Conservation (phyloP, 2,888 invertebrate genomes). For the Mechanitis mazaeus region DNA sequence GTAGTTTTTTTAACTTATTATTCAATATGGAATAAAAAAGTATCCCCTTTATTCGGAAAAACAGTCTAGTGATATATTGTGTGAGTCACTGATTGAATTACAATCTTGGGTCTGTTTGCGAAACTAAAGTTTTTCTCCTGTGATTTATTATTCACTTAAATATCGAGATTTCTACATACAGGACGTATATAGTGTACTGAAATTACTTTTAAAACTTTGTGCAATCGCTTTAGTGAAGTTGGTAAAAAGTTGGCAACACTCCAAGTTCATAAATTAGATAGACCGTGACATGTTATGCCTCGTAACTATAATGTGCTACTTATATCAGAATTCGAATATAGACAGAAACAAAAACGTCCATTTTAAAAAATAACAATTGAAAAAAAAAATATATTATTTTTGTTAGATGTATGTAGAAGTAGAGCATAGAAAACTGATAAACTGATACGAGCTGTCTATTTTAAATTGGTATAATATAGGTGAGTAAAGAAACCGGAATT, state of each 20-base stretch:
- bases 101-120: neutral
- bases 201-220: conserved; percentile 2
- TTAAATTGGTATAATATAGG: too few species aligned
- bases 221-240: neutral
- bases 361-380: too few species aligned
- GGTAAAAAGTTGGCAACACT: neutral
- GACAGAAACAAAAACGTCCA: too few species aligned
- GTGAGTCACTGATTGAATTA: neutral
- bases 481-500: too few species aligned
- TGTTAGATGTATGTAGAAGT: too few species aligned
- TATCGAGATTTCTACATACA: neutral
- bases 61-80: neutral
- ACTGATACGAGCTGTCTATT: too few species aligned
- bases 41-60: neutral
- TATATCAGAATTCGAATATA: too few species aligned
- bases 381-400: too few species aligned
- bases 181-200: neutral
- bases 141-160: conserved; percentile 6
- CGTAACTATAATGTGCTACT: too few species aligned
- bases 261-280: neutral
- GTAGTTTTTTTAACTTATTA: too few species aligned
- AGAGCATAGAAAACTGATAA: too few species aligned
- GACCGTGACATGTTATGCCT: too few species aligned
- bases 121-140: conserved; percentile 4
- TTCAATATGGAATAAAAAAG: neutral